Evolutionary conservation across 2,888 invertebrate species (phyloP).

Genomic region (Aphodius sticticus): DNA sequence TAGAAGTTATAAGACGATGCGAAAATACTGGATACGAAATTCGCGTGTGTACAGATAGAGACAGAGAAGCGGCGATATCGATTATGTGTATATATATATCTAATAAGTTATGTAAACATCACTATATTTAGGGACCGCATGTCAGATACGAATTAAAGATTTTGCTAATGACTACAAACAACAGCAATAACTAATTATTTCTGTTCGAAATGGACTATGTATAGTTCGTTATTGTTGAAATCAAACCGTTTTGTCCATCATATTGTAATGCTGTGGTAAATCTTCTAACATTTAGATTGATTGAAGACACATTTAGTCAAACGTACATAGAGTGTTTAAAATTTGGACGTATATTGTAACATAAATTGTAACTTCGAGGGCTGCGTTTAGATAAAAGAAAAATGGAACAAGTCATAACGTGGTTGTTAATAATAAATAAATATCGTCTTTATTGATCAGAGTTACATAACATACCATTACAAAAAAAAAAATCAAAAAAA

Average conservation of each 20-base stretch:
- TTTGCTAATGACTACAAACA: neutral
- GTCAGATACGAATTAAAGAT: neutral
- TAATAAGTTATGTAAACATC: neutral
- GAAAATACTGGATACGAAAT: neutral
- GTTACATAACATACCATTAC: no score
- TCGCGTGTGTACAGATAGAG: neutral
- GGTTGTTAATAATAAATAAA: no score
- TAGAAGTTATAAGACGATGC: neutral
- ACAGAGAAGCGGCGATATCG: neutral
- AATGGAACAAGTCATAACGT: no score
- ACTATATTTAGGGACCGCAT: neutral
- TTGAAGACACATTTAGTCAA: no score
- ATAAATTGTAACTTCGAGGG: no score
- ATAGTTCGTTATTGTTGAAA: neutral
- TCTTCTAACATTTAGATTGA: no score
- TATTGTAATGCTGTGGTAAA: neutral
- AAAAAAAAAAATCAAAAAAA: no score
- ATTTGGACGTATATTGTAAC: no score
- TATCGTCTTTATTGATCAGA: no score
- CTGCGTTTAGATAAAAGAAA: no score
- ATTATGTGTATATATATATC: neutral
- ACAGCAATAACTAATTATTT: neutral
- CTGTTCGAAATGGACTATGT: neutral
- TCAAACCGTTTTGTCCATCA: neutral
- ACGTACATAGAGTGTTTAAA: no score